Evolutionary conservation across 92 coral and sea anemone species (phyloP).

Genomic region (Blastomussa wellsi): DNA sequence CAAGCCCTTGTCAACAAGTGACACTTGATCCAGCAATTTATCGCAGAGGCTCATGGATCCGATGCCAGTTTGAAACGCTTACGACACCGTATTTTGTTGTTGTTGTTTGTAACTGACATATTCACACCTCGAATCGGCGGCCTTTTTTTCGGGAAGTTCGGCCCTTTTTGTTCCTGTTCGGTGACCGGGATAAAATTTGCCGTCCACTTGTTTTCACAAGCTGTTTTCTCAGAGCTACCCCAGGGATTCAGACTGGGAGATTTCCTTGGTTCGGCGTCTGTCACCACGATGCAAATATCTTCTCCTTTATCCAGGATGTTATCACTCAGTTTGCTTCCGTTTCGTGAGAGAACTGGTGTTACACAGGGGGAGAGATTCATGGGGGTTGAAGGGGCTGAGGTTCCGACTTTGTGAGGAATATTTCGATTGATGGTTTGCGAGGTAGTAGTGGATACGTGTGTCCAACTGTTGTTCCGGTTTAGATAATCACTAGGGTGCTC

Average conservation of each 20-base stretch:
- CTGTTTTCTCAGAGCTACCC: slow-evolving; percentile 4
- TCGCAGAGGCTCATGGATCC: not conserved
- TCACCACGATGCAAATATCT: slow-evolving; percentile 64
- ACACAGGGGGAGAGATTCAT: slow-evolving; percentile 1
- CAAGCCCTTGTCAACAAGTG: too few relatives aligned
- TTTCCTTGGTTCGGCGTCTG: slow-evolving; percentile 47
- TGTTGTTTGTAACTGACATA: not conserved
- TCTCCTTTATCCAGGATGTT: slow-evolving; percentile 35
- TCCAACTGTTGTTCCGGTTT: slow-evolving; percentile 39
- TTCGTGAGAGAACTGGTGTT: slow-evolving; percentile 16
- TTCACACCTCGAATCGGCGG: slow-evolving; percentile 19
- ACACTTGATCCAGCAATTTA: not conserved
- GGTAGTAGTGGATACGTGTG: slow-evolving; percentile 16
- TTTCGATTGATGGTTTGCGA: not conserved
- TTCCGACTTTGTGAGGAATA: not conserved
- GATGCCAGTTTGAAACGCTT: not conserved
- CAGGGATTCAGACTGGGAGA: slow-evolving; percentile 26
- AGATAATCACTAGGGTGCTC: slow-evolving; percentile 45
- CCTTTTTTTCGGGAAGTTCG: slow-evolving; percentile 6
- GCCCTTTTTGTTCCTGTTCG: slow-evolving; percentile 3
- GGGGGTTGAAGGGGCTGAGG: slow-evolving; percentile 14
- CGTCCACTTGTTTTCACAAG: slow-evolving; percentile 38
- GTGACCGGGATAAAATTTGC: slow-evolving; percentile 39
- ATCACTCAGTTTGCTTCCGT: slow-evolving; percentile 12
- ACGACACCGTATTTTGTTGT: not conserved